phyloP scores from a whole-genome alignment of 2,888 invertebrate genomes.

The Cheilosia variabilis region DNA sequence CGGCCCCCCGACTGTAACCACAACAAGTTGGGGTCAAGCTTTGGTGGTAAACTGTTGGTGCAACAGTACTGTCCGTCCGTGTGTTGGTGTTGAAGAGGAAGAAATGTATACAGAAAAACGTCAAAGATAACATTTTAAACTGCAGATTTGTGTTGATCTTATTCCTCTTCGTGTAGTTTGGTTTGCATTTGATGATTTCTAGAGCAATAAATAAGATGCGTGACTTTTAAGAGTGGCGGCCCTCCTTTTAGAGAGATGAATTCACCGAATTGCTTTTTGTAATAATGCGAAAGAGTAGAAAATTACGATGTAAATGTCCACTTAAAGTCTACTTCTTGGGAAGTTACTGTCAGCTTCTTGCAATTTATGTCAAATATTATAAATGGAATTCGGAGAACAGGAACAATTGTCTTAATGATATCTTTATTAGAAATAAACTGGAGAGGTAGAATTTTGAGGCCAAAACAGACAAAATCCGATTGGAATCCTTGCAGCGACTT shows the following conservation, averaged over 20 bases:
- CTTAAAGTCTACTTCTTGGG: constrained; percentile 28
- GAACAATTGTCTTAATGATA: too few relatives aligned
- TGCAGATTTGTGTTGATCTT: constrained; percentile 15
- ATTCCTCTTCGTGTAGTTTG: constrained; percentile 19
- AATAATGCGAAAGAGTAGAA: constrained; percentile 16
- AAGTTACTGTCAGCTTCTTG: neutral
- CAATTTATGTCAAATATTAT: too few relatives aligned
- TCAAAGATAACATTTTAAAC: constrained; percentile 56
- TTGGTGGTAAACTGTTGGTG: constrained; percentile 24
- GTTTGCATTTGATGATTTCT: constrained; percentile 61
- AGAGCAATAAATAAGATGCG: constrained; percentile 68
- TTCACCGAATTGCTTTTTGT: constrained; percentile 34
- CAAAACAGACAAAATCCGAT: too few relatives aligned
- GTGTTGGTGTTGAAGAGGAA: neutral
- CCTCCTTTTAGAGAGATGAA: constrained; percentile 17
- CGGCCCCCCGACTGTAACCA: constrained; percentile 1
- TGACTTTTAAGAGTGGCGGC: constrained; percentile 47
- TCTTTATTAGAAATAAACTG: too few relatives aligned
- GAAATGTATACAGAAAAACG: constrained; percentile 16
- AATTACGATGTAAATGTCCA: constrained; percentile 1
- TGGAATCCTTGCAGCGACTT: too few relatives aligned
- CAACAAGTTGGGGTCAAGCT: constrained; percentile 58
- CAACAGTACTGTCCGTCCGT: neutral
- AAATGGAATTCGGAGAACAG: too few relatives aligned
- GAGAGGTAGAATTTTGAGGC: too few relatives aligned